Base-by-base conservation (phyloP, 64 coral and sea anemone genomes). In the Trachythela sp. region DNA sequence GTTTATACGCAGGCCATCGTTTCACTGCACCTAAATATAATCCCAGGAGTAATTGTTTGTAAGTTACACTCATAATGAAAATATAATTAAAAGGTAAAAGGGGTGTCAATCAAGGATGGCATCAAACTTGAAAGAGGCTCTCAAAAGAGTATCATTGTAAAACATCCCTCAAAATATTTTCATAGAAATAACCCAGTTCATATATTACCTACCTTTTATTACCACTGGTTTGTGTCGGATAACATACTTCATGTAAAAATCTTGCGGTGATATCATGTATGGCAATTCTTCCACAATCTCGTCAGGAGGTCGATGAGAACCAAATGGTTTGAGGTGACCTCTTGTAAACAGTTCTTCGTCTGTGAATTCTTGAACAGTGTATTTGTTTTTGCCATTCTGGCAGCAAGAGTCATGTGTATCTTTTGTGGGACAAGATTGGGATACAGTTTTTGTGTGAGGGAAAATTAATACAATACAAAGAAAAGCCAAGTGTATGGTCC, bases 201-300 rank as follows among this genome's bases (percentile, higher is more conserved):
- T 31, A 72, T 72, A 11, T 17, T 40, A 39, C 17, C 9, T 89
- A 99, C 96, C 93, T 93, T 99, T 99, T 20, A 99, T 89, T 14
- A 99, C 87, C 13, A 99, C 96, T 86, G 96, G 96, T 87, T 93
- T 99, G 80, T 99, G 96, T 83, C 95, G 92, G 17, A 92, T 48
- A n/a, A 99, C 96, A 95, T 93, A 99, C 52, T 99, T 93, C 96
- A 99, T 95, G 27, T 94, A 99, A 70, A 99, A 99, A 84, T 99
- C 96, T 45, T 99, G 70, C 14, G 96, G 92, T 13, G 96, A 99
- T 20, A 99, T 99, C 93, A 95, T 94, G 33, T 90, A 95, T 15
- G 91, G 89, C 30, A 99, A 87, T 68, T 99, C 93, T 71, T 99
- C 96, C 14, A 92, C 92, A 22, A 92, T 45, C 40, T 67, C 92